Percentiles rank a stretch among this genome's conserved stretches.
These are phyloP conservation scores for Bombus waltoni DNA, from an alignment of 1,140 invertebrate species.

Conservation along the genomic window DNA sequence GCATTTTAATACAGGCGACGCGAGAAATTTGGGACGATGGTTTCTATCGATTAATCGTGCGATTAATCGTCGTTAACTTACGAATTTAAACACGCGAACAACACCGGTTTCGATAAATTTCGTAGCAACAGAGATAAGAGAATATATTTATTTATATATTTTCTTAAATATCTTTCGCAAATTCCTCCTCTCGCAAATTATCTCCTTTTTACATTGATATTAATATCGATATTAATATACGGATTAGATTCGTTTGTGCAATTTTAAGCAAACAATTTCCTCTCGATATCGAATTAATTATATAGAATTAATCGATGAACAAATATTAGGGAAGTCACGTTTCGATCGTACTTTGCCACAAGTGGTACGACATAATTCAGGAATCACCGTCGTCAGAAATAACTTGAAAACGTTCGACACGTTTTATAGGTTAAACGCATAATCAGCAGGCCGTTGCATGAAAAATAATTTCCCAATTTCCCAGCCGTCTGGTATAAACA, in stretches of 20 bases:
- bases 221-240: no score
- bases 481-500: neutral
- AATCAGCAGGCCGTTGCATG: neutral
- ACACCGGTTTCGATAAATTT: neutral
- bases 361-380: neutral
- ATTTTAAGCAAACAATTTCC: no score
- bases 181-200: no score
- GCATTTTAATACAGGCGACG: neutral
- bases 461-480: neutral
- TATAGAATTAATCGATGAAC: neutral
- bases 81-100: neutral
- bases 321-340: neutral
- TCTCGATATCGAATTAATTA: neutral
- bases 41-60: neutral
- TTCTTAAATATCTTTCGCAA: no score
- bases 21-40: slow-evolving; percentile 12
- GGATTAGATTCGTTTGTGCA: no score
- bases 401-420: neutral
- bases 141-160: no score
- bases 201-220: no score
- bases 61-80: no score
- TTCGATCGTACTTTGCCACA: neutral
- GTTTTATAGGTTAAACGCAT: neutral
- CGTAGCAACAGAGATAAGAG: neutral
- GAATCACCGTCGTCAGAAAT: neutral